phyloP scores from a whole-genome alignment of 1,140 invertebrate species.

The Cydia amplana region DNA sequence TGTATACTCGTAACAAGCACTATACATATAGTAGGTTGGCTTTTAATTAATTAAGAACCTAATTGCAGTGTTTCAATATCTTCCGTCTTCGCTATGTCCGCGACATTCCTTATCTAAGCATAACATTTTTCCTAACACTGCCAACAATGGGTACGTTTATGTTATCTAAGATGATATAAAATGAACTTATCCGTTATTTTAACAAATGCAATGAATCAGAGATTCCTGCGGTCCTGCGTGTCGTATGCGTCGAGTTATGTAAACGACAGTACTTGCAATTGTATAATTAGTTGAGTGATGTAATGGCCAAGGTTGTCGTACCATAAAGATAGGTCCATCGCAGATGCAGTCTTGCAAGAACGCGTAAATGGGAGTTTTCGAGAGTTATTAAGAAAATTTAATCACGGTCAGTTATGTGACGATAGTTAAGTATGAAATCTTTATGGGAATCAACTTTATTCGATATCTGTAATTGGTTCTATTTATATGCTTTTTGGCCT shows the following conservation, averaged over 20 bases:
- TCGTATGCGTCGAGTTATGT: background rate
- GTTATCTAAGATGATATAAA: background rate
- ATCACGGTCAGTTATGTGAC: no score
- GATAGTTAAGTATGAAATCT: no score
- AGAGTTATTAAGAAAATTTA: no score
- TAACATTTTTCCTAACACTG: background rate
- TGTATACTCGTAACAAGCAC: no score
- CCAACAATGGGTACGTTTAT: background rate
- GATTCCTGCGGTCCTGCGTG: background rate
- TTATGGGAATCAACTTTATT: no score
- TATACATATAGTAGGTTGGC: no score
- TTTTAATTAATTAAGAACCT: no score
- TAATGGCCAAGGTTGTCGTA: background rate
- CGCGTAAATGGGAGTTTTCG: no score
- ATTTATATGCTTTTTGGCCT: no score
- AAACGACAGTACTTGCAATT: background rate
- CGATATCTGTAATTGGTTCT: no score
- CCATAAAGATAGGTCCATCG: background rate
- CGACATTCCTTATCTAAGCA: slow-evolving; percentile 1
- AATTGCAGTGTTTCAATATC: no score
- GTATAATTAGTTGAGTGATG: slow-evolving; percentile 8
- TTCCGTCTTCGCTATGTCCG: no score
- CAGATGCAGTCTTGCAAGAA: background rate
- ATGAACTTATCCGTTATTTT: slow-evolving; percentile 7
- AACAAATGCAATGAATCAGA: background rate